Evolutionary conservation across 1,140 invertebrate genomes (phyloP).

Genomic region (Plodia interpunctella): DNA sequence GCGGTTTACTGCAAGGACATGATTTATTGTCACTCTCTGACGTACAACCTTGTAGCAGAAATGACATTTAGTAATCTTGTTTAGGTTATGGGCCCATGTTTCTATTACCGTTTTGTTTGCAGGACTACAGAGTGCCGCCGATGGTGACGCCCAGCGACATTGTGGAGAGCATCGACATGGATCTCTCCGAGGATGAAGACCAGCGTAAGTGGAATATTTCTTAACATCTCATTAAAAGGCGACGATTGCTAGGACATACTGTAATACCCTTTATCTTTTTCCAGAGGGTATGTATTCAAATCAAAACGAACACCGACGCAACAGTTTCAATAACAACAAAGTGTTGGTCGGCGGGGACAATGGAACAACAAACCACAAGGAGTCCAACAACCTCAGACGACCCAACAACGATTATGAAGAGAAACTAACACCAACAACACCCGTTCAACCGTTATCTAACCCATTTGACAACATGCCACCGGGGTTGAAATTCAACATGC

Average conservation of each 20-base stretch:
- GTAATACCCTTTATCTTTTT: slow-evolving; percentile 17
- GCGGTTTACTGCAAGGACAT: too few relatives aligned
- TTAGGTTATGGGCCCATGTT: too few relatives aligned
- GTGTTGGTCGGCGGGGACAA: slow-evolving; percentile 63
- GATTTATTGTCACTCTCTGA: too few relatives aligned
- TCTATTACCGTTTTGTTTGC: slow-evolving; percentile 14
- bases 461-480: slow-evolving; percentile 62
- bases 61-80: too few relatives aligned
- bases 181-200: slow-evolving; percentile 72
- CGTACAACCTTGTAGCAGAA: too few relatives aligned
- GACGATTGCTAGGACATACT: background rate
- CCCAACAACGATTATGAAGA: slow-evolving; percentile 33
- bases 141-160: slow-evolving; percentile 57
- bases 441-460: slow-evolving; percentile 38
- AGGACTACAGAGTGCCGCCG: slow-evolving; percentile 62
- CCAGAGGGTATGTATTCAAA: slow-evolving; percentile 52
- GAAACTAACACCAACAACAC: slow-evolving; percentile 25
- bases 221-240: background rate
- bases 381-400: slow-evolving; percentile 42
- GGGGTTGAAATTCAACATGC: slow-evolving; percentile 42
- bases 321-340: slow-evolving; percentile 68
- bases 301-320: slow-evolving; percentile 30
- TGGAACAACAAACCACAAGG: slow-evolving; percentile 35
- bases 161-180: slow-evolving; percentile 76
- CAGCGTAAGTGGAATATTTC: slow-evolving; percentile 28